phyloP scores from a whole-genome alignment of 1,140 invertebrate genomes.

The Polyergus mexicanus region DNA sequence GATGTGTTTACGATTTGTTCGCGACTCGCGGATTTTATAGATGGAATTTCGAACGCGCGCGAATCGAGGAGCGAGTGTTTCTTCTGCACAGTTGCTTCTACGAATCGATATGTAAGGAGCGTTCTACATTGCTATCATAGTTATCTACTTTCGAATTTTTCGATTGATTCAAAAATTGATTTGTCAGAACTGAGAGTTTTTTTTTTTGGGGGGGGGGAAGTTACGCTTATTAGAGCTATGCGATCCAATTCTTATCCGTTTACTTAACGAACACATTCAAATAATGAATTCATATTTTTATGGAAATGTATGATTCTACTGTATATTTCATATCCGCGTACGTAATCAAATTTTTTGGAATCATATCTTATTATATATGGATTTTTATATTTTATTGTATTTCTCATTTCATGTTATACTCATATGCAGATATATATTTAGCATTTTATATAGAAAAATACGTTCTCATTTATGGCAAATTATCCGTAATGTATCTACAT shows the following conservation, averaged over 20 bases:
- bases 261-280: background rate
- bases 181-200: background rate
- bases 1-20: background rate
- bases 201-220: background rate
- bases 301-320: background rate
- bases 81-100: background rate
- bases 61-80: background rate
- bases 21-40: conserved; percentile 14
- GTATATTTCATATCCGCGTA: background rate
- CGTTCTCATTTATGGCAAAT: background rate
- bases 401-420: background rate
- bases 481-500: background rate
- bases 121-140: background rate
- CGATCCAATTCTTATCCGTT: background rate
- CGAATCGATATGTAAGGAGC: background rate
- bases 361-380: background rate
- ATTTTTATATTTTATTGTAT: background rate
- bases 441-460: background rate
- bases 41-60: background rate
- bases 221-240: background rate
- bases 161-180: background rate
- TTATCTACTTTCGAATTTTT: background rate
- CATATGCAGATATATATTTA: too few species aligned
- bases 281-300: conserved; percentile 2
- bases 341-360: background rate